These are phyloP conservation scores for Capitella teleta DNA, from an alignment of 1,140 invertebrate species.

Conservation along the genomic window DNA sequence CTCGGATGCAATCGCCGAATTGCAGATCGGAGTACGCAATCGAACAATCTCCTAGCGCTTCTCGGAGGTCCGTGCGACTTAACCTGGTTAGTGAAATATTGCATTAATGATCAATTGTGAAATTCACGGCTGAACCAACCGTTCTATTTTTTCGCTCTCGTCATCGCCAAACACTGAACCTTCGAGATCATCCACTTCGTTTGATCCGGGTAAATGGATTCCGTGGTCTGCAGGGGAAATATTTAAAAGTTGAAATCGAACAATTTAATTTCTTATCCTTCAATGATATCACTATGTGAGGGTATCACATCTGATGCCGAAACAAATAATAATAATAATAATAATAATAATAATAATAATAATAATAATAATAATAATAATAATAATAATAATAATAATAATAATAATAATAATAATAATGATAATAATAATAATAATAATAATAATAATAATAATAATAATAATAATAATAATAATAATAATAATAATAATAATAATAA, in stretches of 20 bases:
- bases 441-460: too few relatives aligned
- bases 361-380: not conserved
- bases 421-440: too few relatives aligned
- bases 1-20: constrained; percentile 28
- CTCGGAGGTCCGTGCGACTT: constrained; percentile 9
- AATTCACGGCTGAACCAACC: not conserved
- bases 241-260: too few relatives aligned
- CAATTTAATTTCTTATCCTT: not conserved
- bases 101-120: not conserved
- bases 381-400: too few relatives aligned
- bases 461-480: too few relatives aligned
- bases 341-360: not conserved
- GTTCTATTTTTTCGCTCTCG: not conserved
- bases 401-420: too few relatives aligned
- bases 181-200: not conserved
- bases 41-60: constrained; percentile 32
- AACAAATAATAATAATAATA: not conserved
- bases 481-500: too few relatives aligned
- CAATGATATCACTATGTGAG: not conserved
- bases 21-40: constrained; percentile 37
- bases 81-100: too few relatives aligned
- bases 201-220: constrained; percentile 2
- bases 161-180: not conserved
- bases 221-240: too few relatives aligned
- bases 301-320: not conserved